Conservation (phyloP, 53 echinoderm and acorn worm genomes). For the Crossaster papposus region DNA sequence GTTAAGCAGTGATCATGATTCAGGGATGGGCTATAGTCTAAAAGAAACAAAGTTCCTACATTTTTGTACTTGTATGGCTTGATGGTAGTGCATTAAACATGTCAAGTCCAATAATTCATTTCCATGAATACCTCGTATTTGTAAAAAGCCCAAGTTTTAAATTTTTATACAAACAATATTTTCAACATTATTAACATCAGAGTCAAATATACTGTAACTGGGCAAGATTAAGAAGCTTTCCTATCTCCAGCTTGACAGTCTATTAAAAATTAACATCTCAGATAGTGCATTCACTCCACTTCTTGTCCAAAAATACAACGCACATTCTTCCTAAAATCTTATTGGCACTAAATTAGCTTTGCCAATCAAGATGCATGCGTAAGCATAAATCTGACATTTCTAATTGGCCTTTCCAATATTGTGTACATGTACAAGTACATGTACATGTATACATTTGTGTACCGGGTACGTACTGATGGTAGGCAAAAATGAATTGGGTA, state of each 20-base stretch:
- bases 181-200: no score
- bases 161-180: no score
- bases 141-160: no score
- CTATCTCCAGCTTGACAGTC: neutral
- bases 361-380: constrained; percentile 6
- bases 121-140: neutral
- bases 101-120: neutral
- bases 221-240: neutral
- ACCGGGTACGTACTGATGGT: no score
- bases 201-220: no score
- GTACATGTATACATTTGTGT: neutral
- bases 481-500: no score
- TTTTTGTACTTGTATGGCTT: neutral
- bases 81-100: no score
- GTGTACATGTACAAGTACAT: neutral
- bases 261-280: neutral
- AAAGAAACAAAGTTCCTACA: neutral
- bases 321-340: neutral
- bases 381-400: neutral
- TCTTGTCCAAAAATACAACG: constrained; percentile 1
- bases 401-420: neutral
- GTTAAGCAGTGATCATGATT: constrained; percentile 28
- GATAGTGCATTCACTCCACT: neutral
- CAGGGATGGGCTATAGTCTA: neutral
- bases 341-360: constrained; percentile 25